These are phyloP conservation scores for Diadegma fenestrale DNA, from an alignment of 2,888 invertebrate species.

Conservation along the genomic window DNA sequence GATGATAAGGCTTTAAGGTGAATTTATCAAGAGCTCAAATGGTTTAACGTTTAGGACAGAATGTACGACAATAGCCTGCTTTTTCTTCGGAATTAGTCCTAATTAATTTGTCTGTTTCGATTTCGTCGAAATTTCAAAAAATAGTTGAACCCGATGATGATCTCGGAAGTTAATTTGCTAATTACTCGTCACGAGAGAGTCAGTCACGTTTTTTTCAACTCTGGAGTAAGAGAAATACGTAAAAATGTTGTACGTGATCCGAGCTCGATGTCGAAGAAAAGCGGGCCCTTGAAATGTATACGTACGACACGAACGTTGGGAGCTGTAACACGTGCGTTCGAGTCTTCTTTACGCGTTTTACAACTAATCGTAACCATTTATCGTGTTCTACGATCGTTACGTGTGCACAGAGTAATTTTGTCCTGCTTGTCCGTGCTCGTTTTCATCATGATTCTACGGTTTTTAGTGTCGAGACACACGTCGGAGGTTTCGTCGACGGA, in stretches of 20 bases:
- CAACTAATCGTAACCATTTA: constrained; percentile 53
- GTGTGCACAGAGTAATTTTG: constrained; percentile 37
- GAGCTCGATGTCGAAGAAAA: constrained; percentile 3
- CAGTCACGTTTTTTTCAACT: not conserved
- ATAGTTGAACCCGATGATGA: not conserved
- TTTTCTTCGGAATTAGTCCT: not conserved
- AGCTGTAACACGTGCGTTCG: constrained; percentile 33
- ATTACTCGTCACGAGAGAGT: not conserved
- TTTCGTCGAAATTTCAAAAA: no score
- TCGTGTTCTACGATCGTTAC: constrained; percentile 3
- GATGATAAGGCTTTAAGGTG: constrained; percentile 46
- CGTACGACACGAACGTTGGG: constrained; percentile 29
- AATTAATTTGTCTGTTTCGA: not conserved
- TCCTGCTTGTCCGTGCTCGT: constrained; percentile 17
- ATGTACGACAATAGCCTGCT: not conserved
- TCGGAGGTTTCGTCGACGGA: constrained; percentile 26
- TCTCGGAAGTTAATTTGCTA: not conserved
- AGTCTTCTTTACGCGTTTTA: constrained; percentile 42
- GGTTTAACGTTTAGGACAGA: constrained; percentile 6
- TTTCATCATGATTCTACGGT: constrained; percentile 38
- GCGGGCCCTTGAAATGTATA: constrained; percentile 17
- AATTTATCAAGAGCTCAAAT: constrained; percentile 41
- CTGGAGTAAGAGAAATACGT: not conserved
- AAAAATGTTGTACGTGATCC: not conserved
- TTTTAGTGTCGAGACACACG: constrained; percentile 32